Evolutionary conservation across 2,888 invertebrate genomes (phyloP).

Genomic region (Pharmacophagus antenor): DNA sequence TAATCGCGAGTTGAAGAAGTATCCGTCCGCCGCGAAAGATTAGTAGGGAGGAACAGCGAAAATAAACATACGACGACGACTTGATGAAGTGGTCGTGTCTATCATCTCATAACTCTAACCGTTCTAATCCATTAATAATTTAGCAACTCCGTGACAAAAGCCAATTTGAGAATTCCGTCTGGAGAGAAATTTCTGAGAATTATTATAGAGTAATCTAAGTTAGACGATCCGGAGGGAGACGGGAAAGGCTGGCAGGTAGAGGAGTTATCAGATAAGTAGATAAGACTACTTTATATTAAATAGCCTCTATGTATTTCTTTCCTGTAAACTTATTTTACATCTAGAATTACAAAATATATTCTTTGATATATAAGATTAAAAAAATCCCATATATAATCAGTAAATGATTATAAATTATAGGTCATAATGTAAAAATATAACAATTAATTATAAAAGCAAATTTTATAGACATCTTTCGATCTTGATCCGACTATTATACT

Average conservation of each 20-base stretch:
- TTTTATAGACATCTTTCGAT: not conserved
- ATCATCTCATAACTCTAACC: slow-evolving; percentile 49
- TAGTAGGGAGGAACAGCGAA: slow-evolving; percentile 52
- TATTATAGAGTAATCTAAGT: slow-evolving; percentile 79
- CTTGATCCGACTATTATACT: slow-evolving; percentile 35
- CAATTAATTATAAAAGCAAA: not conserved
- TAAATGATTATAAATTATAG: not conserved
- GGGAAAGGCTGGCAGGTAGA: slow-evolving; percentile 42
- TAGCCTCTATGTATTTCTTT: not conserved
- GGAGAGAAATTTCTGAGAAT: slow-evolving; percentile 63
- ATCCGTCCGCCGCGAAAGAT: slow-evolving; percentile 49
- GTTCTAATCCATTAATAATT: slow-evolving; percentile 61
- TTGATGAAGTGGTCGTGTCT: slow-evolving; percentile 56
- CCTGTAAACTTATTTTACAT: not conserved
- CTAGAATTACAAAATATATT: too few relatives aligned
- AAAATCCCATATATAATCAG: too few relatives aligned
- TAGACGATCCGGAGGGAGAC: slow-evolving; percentile 61
- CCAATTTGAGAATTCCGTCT: slow-evolving; percentile 67
- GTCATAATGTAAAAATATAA: not conserved
- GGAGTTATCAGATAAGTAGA: slow-evolving; percentile 18
- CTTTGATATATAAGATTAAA: too few relatives aligned
- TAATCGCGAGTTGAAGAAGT: slow-evolving; percentile 40
- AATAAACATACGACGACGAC: slow-evolving; percentile 55
- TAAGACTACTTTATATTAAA: not conserved
- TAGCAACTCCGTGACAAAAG: slow-evolving; percentile 61